phyloP scores from a whole-genome alignment of 35 echinoderm and acorn worm genomes.

The Patiria miniata region DNA sequence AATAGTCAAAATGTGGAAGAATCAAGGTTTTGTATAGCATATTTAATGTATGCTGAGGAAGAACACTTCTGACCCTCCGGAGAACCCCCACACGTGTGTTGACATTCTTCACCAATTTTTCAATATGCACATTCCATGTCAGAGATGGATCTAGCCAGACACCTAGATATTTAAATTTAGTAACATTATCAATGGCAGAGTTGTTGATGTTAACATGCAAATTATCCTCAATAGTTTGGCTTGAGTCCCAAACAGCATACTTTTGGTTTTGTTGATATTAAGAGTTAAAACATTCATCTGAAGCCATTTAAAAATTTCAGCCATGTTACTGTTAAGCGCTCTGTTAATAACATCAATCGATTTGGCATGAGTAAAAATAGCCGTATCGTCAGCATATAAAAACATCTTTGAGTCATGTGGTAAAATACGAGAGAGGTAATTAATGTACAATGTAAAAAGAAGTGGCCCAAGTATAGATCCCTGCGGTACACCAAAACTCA shows the following conservation, averaged over 20 bases:
- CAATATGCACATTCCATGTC: slow-evolving; percentile 28
- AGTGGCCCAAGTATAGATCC: slow-evolving; percentile 29
- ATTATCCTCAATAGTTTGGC: neutral
- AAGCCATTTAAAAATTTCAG: slow-evolving; percentile 16
- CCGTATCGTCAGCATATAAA: slow-evolving; percentile 50
- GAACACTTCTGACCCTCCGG: slow-evolving; percentile 17
- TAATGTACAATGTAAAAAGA: slow-evolving; percentile 20
- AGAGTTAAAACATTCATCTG: slow-evolving; percentile 5
- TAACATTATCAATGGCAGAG: neutral
- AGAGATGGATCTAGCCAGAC: slow-evolving; percentile 30
- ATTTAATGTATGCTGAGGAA: slow-evolving; percentile 21
- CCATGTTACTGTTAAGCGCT: neutral
- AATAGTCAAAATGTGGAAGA: slow-evolving; percentile 4
- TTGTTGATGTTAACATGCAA: neutral
- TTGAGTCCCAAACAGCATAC: no score
- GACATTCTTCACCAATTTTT: neutral
- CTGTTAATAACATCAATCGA: neutral
- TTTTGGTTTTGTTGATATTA: slow-evolving; percentile 2
- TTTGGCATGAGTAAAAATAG: slow-evolving; percentile 28
- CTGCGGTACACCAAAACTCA: slow-evolving; percentile 8
- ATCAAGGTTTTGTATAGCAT: slow-evolving; percentile 26
- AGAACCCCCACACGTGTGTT: slow-evolving; percentile 12
- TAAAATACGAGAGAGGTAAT: neutral
- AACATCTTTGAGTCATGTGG: neutral
- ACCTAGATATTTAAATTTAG: slow-evolving; percentile 40